A percentile compares a stretch with the other conserved stretches of the same genome.
Conservation (phyloP, 2,888 invertebrate species). For the Synanthedon tipuliformis region DNA sequence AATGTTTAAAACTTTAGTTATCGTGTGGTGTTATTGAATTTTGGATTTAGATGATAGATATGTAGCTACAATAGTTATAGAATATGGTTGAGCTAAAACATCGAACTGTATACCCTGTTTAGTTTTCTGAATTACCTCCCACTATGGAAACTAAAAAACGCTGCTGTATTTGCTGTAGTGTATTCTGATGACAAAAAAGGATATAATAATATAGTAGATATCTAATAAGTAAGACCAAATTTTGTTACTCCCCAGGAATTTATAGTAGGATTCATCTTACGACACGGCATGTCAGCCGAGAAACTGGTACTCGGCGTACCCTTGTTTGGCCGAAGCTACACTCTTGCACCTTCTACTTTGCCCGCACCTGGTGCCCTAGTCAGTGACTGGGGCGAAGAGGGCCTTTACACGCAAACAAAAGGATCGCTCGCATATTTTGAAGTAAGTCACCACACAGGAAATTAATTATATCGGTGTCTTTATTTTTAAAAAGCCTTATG, state of each 20-base stretch:
- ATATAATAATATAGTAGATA: not conserved
- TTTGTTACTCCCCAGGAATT: conserved; percentile 61
- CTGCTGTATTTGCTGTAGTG: not conserved
- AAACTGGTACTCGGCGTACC: conserved; percentile 81
- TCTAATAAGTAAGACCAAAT: not conserved
- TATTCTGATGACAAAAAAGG: not conserved
- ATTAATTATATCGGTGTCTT: too few species aligned
- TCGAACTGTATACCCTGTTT: too few species aligned
- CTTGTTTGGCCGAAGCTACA: conserved; percentile 79
- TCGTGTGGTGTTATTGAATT: too few species aligned
- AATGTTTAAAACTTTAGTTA: too few species aligned
- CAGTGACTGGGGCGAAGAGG: conserved; percentile 73
- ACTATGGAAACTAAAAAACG: not conserved
- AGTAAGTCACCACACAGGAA: conserved; percentile 34
- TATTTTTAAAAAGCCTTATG: not conserved
- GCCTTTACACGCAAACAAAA: conserved; percentile 74
- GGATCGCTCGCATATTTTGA: conserved; percentile 81
- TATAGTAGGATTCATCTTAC: conserved; percentile 75
- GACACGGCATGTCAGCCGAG: conserved; percentile 72
- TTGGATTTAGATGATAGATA: too few species aligned
- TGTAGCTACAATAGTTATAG: too few species aligned
- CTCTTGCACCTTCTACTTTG: conserved; percentile 65
- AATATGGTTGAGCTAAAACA: too few species aligned
- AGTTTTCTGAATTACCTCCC: too few species aligned
- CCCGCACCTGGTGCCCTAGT: conserved; percentile 71